Percentiles rank a stretch among this genome's conserved stretches.
Evolutionary conservation across 2,888 invertebrate species (phyloP).

Genomic region (Tachystola acroxantha): DNA sequence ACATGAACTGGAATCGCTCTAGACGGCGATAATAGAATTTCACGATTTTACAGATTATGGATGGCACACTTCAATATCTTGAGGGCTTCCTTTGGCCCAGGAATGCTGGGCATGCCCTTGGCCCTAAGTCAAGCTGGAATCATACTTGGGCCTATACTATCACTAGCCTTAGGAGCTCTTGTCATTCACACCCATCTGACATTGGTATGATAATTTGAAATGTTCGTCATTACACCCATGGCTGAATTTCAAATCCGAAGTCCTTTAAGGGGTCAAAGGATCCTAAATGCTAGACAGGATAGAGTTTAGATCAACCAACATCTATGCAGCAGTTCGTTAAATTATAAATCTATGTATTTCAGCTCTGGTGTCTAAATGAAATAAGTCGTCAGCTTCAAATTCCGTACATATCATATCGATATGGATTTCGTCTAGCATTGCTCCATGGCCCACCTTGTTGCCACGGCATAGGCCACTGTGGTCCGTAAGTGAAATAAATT

Average conservation of each 20-base stretch:
- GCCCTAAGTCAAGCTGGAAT: conserved; percentile 49
- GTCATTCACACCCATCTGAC: conserved; percentile 39
- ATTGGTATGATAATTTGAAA: conserved; percentile 36
- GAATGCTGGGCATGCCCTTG: conserved; percentile 48
- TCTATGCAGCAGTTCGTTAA: no score
- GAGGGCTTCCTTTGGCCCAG: conserved; percentile 40
- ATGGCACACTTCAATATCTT: conserved; percentile 55
- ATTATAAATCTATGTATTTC: no score
- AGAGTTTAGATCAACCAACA: no score
- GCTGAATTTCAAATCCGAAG: no score
- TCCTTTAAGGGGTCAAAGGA: no score
- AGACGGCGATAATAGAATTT: no score
- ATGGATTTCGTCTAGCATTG: conserved; percentile 50
- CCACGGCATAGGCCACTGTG: conserved; percentile 27
- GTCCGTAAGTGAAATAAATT: conserved; percentile 37
- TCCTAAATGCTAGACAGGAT: no score
- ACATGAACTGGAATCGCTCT: no score
- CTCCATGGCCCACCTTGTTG: conserved; percentile 38
- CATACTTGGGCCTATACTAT: conserved; percentile 37
- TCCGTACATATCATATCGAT: conserved; percentile 46
- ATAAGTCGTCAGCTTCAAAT: conserved; percentile 41
- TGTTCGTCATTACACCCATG: no score
- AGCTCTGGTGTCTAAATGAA: conserved; percentile 44
- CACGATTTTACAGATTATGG: conserved; percentile 19
- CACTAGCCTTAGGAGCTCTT: conserved; percentile 29